A percentile compares a stretch with the other conserved stretches of the same genome.
phyloP scores from a whole-genome alignment of 2,113 vertebrate species.

The Cygnus buccinator region DNA sequence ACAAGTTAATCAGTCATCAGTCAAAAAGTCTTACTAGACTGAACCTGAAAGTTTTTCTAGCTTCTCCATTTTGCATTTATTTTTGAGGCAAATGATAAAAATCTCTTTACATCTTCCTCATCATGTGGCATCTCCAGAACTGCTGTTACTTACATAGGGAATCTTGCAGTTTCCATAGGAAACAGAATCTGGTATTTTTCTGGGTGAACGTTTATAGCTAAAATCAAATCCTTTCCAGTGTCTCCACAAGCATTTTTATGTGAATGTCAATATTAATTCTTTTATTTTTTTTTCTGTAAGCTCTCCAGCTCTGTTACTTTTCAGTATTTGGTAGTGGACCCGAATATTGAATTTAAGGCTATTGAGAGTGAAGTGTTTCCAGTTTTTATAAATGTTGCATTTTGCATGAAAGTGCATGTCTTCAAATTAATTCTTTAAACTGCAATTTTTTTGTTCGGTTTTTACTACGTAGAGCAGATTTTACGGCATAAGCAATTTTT shows the following conservation, averaged over 20 bases:
- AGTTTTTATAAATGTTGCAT: background rate
- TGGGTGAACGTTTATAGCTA: background rate
- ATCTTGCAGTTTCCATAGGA: background rate
- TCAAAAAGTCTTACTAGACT: background rate
- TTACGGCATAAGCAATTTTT: background rate
- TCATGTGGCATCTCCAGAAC: background rate
- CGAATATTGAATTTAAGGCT: background rate
- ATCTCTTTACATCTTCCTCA: background rate
- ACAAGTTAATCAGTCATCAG: background rate
- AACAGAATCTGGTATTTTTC: background rate
- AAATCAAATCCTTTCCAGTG: background rate
- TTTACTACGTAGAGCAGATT: background rate
- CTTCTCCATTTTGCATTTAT: background rate
- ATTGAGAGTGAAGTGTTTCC: background rate
- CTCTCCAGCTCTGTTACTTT: background rate
- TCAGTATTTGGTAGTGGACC: background rate
- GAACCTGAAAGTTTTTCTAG: background rate
- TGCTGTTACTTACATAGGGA: background rate
- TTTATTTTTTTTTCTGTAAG: background rate
- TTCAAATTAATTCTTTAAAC: background rate
- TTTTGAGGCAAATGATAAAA: background rate
- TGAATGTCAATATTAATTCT: background rate
- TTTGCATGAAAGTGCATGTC: background rate
- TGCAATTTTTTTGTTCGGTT: background rate
- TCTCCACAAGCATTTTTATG: background rate